Conservation (phyloP, 2,888 invertebrate genomes). For the Troides aeacus region DNA sequence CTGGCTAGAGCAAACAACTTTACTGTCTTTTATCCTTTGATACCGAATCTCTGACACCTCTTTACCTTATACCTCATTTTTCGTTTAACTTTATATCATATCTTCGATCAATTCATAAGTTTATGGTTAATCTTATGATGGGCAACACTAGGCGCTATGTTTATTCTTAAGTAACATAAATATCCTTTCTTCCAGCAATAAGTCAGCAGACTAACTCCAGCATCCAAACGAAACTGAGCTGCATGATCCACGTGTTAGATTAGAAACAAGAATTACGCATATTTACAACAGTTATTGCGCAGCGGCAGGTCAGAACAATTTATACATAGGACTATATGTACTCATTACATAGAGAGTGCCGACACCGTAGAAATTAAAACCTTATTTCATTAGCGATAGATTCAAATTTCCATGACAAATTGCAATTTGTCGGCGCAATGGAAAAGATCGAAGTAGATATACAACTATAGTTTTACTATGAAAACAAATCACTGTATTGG, state of each 20-base stretch:
- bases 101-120: background rate
- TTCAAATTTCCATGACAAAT: conserved; percentile 10
- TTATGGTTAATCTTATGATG: background rate
- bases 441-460: conserved; percentile 6
- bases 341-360: conserved; percentile 28
- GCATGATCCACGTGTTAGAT: conserved; percentile 33
- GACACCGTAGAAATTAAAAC: conserved; percentile 25
- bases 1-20: conserved; percentile 7
- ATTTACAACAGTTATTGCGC: conserved; percentile 39
- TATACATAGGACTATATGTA: conserved; percentile 33
- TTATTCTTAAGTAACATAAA: too few species aligned
- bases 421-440: background rate
- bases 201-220: conserved; percentile 14
- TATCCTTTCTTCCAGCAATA: too few species aligned
- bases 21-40: background rate
- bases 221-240: conserved; percentile 4
- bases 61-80: background rate
- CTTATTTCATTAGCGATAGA: conserved; percentile 28
- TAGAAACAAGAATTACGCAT: conserved; percentile 38
- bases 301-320: conserved; percentile 38
- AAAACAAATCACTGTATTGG: background rate
- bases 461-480: conserved; percentile 12
- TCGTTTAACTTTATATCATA: background rate
- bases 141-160: background rate
- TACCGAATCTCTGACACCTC: background rate